Evolutionary conservation across 1,140 invertebrate species (phyloP), one percentile per base, ranked within the genome.

Genomic region (Eriocheir sinensis): DNA sequence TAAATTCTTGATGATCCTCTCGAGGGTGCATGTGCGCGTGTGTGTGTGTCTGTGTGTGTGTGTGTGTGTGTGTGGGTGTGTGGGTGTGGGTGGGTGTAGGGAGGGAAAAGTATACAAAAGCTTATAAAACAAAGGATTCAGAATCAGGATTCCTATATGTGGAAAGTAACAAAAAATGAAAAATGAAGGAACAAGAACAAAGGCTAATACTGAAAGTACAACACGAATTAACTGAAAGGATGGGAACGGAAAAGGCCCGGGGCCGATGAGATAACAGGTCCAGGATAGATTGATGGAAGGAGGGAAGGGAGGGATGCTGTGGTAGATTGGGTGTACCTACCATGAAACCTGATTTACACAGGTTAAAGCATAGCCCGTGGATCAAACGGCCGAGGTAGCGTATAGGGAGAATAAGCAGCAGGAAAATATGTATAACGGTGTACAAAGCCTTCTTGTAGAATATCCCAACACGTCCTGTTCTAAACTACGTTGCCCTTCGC

Each of bases 41-140:
- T 72, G 53, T 72, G 60, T 72, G 60, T 72, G 60, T 72, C 21
- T 72, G 60, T 72, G 60, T 72, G 60, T 72, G 60, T 72, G 60
- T 72, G 60, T 72, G 60, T 72, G 60, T 72, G 60, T 72, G 60
- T 72, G 60, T 72, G 60, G 27, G 60, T 72, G 60, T 72, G 60
- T n/a, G 60, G 27, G 1, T 21, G 60, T n/a, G 60, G 6, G 60
- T 21, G 60, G 4, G 21, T n/a, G 60, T n/a, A 21, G 27, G 60
- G n/a, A 6, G 21, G 27, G 60, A 72, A 72, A 72, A n/a, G 27
- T 72, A 72, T 72, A 72, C n/a, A n/a, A 72, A 48, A 48, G 4
- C 44, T 48, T 15, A 15, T 15, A 4, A 48, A 72, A n/a, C 6
- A 72, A 72, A 72, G 60, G 60, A 72, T n/a, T 72, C 21, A 53